Evolutionary conservation across 2,888 invertebrate species (phyloP), one percentile per base, ranked within the genome.

Genomic region (Ellobium chinense): DNA sequence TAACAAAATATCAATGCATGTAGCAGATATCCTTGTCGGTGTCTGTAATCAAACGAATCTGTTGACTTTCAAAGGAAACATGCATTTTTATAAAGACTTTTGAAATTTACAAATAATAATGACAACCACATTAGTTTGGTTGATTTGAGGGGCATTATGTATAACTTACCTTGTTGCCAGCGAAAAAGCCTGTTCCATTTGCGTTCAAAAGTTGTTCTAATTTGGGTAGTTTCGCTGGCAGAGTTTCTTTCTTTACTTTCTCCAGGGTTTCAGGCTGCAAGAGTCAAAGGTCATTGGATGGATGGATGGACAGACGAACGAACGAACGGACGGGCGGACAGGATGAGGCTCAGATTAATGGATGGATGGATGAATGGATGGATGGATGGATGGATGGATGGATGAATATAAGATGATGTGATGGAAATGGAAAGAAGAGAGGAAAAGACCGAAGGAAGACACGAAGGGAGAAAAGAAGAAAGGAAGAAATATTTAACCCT

Each of bases 161-260:
- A n/a, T n/a, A n/a, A n/a, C 56, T 56, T 1, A 70, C 70, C 70
- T 70, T 70, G 27, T 56, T 18, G 5, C 70, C 70, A n/a, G 34
- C 70, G n/a, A 70, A 34, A n/a, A 21, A 70, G 31, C 70, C 70
- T 21, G 70, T 56, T 46, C 70, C 56, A 70, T 29, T 56, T 21
- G 46, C 56, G 18, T 18, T 54, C 56, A 70, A 34, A 34, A 54
- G 29, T 24, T 70, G 46, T 21, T 70, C 70, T 18, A 70, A 31
- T 4, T 54, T 39, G 14, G 70, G 70, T 7, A 70, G 29, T 56
- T 70, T 70, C 1, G 1, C 1, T 2, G 54, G 56, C 5, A 70
- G 56, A 31, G 37, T 46, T 14, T 70, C 70, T 21, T 2, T n/a
- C 34, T 70, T 54, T 2, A 70, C 46, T 34, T 29, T 31, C 1